phyloP scores from a whole-genome alignment of 1,140 invertebrate species.

The Bursaphelenchus mucronatus region DNA sequence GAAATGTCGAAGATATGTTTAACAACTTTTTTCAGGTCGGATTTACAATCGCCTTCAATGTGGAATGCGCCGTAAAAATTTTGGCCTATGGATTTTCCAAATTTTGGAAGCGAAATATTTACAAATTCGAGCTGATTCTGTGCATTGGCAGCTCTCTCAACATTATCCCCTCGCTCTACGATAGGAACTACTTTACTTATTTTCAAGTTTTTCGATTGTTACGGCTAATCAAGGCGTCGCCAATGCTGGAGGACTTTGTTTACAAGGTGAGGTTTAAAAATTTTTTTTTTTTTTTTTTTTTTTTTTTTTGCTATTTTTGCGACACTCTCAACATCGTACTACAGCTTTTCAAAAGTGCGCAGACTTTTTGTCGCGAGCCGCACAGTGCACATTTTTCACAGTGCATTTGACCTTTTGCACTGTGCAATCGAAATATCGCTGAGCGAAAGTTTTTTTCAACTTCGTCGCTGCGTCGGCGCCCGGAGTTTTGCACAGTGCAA shows the following conservation, averaged over 20 bases:
- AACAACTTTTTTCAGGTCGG: constrained; percentile 31
- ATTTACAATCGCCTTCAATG: constrained; percentile 77
- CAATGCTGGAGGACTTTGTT: constrained; percentile 96
- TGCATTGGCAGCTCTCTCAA: constrained; percentile 89
- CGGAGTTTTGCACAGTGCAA: too few species aligned
- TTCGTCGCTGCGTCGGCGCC: too few species aligned
- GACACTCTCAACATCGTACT: too few species aligned
- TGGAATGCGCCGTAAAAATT: constrained; percentile 94
- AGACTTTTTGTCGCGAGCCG: too few species aligned
- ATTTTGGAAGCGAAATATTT: constrained; percentile 90
- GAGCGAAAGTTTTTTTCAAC: too few species aligned
- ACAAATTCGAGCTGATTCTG: constrained; percentile 93
- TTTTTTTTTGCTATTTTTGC: too few species aligned
- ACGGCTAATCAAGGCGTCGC: constrained; percentile 93
- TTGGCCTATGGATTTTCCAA: constrained; percentile 90
- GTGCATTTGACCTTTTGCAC: too few species aligned
- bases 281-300: too few species aligned
- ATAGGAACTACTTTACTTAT: constrained; percentile 82
- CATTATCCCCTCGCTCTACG: constrained; percentile 82
- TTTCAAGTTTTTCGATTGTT: constrained; percentile 94
- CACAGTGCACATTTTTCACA: too few species aligned
- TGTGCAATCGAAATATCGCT: too few species aligned
- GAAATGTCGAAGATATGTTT: too few species aligned
- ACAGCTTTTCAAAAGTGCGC: too few species aligned
- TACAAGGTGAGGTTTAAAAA: constrained; percentile 76